phyloP scores from a whole-genome alignment of 92 coral and sea anemone genomes.

The Epizoanthus scotinus region DNA sequence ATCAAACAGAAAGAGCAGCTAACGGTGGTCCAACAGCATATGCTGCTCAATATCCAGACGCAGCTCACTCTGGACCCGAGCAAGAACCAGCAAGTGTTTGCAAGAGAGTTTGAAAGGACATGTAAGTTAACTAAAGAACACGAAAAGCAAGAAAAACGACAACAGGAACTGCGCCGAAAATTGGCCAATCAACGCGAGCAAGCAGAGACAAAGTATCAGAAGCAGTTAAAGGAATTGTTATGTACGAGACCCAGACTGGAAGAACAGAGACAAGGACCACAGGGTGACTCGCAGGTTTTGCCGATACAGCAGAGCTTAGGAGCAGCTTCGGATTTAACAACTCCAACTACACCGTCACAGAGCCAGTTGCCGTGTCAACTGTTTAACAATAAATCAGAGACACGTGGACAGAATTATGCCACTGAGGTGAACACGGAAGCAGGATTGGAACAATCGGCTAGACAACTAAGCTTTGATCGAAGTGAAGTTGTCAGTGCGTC shows the following conservation, averaged over 20 bases:
- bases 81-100: conserved; percentile 65
- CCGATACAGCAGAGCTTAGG: not conserved
- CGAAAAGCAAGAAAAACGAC: conserved; percentile 67
- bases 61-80: conserved; percentile 77
- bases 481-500: not conserved
- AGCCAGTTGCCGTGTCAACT: not conserved
- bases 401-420: not conserved
- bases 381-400: not conserved
- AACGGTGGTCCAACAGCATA: conserved; percentile 83
- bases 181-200: conserved; percentile 55
- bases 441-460: not conserved
- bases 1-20: conserved; percentile 79
- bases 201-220: conserved; percentile 61
- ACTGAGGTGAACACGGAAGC: not conserved
- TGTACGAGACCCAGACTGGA: conserved; percentile 36
- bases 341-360: not conserved
- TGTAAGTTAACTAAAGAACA: conserved; percentile 64
- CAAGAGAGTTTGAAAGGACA: conserved; percentile 64
- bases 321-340: not conserved
- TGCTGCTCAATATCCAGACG: conserved; percentile 89
- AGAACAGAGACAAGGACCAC: not conserved
- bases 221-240: conserved; percentile 48
- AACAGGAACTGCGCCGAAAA: conserved; percentile 55
- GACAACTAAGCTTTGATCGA: no score
- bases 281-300: not conserved